phyloP scores from a whole-genome alignment of 1,140 invertebrate genomes.

The Drosophila subpulchrella region DNA sequence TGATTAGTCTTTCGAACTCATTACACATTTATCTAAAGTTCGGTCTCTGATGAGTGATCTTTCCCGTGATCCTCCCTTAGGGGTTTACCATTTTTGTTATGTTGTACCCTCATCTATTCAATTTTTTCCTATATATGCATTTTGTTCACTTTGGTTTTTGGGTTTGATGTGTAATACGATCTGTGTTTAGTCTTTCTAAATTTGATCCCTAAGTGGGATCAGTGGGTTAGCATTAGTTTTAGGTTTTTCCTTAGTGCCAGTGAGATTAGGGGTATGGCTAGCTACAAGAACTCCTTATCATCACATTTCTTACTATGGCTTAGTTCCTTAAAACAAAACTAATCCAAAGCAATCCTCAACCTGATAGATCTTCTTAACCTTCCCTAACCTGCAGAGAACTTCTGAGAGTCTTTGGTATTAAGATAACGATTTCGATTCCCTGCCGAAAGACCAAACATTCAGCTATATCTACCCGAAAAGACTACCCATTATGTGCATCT shows the following conservation, averaged over 20 bases:
- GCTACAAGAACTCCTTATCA: too few species aligned
- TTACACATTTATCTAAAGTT: slow-evolving; percentile 45
- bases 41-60: slow-evolving; percentile 35
- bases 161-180: slow-evolving; percentile 31
- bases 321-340: neutral
- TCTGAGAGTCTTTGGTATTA: neutral
- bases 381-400: slow-evolving; percentile 6
- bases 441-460: neutral
- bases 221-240: slow-evolving; percentile 26
- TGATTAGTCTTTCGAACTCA: slow-evolving; percentile 49
- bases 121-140: slow-evolving; percentile 10
- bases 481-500: slow-evolving; percentile 14
- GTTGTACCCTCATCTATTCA: slow-evolving; percentile 25
- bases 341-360: neutral
- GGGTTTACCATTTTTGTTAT: slow-evolving; percentile 9
- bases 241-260: slow-evolving; percentile 5
- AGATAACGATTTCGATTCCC: slow-evolving; percentile 1
- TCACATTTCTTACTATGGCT: too few species aligned
- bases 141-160: slow-evolving; percentile 13
- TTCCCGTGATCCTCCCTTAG: slow-evolving; percentile 35
- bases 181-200: slow-evolving; percentile 30
- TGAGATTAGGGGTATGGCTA: neutral
- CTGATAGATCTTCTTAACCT: slow-evolving; percentile 2
- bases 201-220: slow-evolving; percentile 28
- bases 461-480: neutral